Conservation (phyloP, 2,888 invertebrate species). For the Drosophila mimetica region DNA sequence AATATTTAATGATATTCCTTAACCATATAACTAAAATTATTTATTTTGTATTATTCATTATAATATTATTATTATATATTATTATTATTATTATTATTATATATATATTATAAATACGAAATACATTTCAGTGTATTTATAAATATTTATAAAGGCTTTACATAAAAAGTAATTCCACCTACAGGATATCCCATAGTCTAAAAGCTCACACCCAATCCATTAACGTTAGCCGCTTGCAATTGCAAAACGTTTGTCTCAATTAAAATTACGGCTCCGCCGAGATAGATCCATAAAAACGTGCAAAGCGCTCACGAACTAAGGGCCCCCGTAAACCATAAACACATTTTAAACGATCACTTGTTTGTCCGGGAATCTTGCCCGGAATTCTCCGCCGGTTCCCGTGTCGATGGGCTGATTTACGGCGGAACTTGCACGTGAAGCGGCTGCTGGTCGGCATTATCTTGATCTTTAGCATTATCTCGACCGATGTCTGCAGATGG, state of each 20-base stretch:
- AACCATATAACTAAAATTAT: too few relatives aligned
- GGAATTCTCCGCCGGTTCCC: conserved; percentile 20
- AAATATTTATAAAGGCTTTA: too few relatives aligned
- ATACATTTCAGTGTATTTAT: too few relatives aligned
- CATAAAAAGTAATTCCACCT: neutral
- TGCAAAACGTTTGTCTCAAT: conserved; percentile 53
- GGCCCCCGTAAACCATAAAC: conserved; percentile 18
- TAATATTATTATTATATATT: too few relatives aligned
- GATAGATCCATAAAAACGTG: conserved; percentile 62
- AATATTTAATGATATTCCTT: too few relatives aligned
- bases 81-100: too few relatives aligned
- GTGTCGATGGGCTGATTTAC: conserved; percentile 63
- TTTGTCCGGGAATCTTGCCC: conserved; percentile 13
- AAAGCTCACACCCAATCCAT: neutral
- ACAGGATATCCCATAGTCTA: conserved; percentile 9
- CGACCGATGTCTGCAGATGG: conserved; percentile 23
- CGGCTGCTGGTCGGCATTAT: conserved; percentile 38
- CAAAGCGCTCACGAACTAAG: conserved; percentile 25
- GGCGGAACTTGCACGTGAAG: conserved; percentile 62
- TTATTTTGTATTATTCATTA: too few relatives aligned
- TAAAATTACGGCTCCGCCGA: conserved; percentile 50
- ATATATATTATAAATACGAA: too few relatives aligned
- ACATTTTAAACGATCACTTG: conserved; percentile 36
- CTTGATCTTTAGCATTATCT: conserved; percentile 19
- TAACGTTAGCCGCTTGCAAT: conserved; percentile 15